Base-by-base conservation (phyloP, 2,888 invertebrate genomes). In the Oegoconia quadripuncta region DNA sequence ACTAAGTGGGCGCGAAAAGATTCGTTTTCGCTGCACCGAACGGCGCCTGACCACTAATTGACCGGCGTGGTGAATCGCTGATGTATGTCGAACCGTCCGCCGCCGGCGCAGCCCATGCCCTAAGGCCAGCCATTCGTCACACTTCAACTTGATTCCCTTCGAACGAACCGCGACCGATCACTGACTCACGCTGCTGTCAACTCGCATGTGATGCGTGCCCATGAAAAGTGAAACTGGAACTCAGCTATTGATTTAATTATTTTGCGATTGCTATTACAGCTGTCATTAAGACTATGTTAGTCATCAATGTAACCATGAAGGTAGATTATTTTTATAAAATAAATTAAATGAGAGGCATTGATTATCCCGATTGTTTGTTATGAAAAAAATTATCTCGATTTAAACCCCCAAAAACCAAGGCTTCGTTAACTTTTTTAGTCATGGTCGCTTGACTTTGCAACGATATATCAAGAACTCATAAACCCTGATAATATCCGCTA, bases 51-150 rank as follows among this genome's bases (percentile, higher is more conserved):
- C 42, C 54, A 55, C 59, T 83, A 83, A 84, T 83, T 83, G 83
- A 76, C 64, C 68, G 57, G 66, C 74, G 76, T 74, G 62, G 65
- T 59, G 65, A 79, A 86, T 84, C 64, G 64, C 56, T 79, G 80
- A 84, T 76, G 66, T 60, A 84, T 77, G 76, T 66, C 65, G 66
- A 56, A 55, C 60, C 52, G 54, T 48, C 59, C 58, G 52, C 46
- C 53, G 52, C 40, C 52, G 56, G 54, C 64, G n/a, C 52, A 48
- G 51, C 52, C 48, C 53, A 59, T 70, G 30, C 67, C 71, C 68
- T 51, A 59, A 50, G 59, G 52, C 60, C 57, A 42, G 17, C 39
- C 59, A 67, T 80, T 72, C 65, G 78, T 69, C 64, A 74, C 72
- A 67, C 74, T 53, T 67, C 60, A 58, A 62, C 60, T 62, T 58